Base-by-base conservation (phyloP, 2,888 invertebrate species). In the Hipparchia semele region DNA sequence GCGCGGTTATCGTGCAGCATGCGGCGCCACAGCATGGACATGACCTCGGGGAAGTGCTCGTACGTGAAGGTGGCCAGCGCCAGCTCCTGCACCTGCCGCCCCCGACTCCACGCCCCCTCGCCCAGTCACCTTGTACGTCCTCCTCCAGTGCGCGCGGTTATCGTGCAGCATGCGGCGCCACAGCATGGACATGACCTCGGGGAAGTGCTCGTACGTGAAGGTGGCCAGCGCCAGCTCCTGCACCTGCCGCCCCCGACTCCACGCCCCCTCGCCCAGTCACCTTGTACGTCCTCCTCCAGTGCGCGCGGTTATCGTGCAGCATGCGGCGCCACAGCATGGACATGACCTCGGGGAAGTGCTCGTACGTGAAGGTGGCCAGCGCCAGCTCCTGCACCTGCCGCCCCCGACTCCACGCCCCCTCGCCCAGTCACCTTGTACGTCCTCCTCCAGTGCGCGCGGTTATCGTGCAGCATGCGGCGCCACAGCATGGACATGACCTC, bases 401-500 rank as follows among this genome's bases (percentile, higher is more conserved):
- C n/a, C n/a, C n/a, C n/a, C n/a, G n/a, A n/a, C n/a, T n/a, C n/a
- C n/a, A n/a, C n/a, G 4, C 53, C 39, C 39, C 39, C 5, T 2
- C 2, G 39, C 39, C 2, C 1, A 39, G 39, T 39, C 39, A 99
- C 99, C 96, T 99, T 99, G 88, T 99, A 99, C 0, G 99, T 98
- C 87, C 99, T 94, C 78, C 99, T 95, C 99, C 99, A 99, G 85
- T 99, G 99, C 79, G 97, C 96, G 87, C 98, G 97, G 94, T 99
- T 99, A 87, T 99, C 99, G 89, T 99, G 99, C 81, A 99, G 95
- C 99, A 99, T 99, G 79, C 99, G 94, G 86, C 99, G 97, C 99
- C 99, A 99, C 78, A 99, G 94, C 99, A 99, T 99, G 69, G 98
- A 98, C 99, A 99, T 99, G 53, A 99, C 99, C 94, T 99, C 98